Base-by-base conservation (phyloP, 1,140 invertebrate genomes). In the Trigoniulus corallinus region DNA sequence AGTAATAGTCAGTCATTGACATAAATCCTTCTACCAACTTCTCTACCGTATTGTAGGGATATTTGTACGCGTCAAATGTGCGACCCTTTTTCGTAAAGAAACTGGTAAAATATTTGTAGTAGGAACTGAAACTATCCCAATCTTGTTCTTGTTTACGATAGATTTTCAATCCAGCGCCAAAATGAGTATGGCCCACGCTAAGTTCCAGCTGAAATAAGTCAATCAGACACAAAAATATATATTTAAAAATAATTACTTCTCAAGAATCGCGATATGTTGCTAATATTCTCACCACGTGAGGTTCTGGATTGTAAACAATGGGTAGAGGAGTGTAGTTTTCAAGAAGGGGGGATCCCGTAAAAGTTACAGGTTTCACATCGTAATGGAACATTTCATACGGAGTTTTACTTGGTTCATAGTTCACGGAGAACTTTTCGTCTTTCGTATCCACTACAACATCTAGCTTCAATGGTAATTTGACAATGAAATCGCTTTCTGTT, bases 51-150 rank as follows among this genome's bases (percentile, higher is more conserved):
- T 46, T 15, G 29, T 18, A 37, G 22, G 37, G 26, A 24, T 51
- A 46, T 10, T 24, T 13, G 29, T 26, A 22, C 24, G 47, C 34
- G 15, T 51, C 42, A 4, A 48, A 3, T 20, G 27, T 27, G 23
- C 7, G 23, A 18, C 12, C 29, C 3, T 48, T 15, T 23, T 51
- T 51, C 2, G 40, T 2, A 23, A 47, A 34, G 43, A 51, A 51
- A 22, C 21, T 25, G 37, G 47, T 47, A 24, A 46, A 12, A 13
- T 37, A 46, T 2, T 34, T 15, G 20, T 23, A 34, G 43, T 46
- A 51, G 12, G 50, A 29, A 3, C 42, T 27, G 20, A 48, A 46
- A 34, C 39, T 43, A 23, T 48, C 46, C 41, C 50, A 46, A 13
- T 3, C 22, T 7, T 27, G 39, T 15, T 45, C 44, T n/a, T 18